A percentile compares a stretch with the other conserved stretches of the same genome.
phyloP scores from a whole-genome alignment of 2,113 vertebrate species.

The Enhydra lutris region DNA sequence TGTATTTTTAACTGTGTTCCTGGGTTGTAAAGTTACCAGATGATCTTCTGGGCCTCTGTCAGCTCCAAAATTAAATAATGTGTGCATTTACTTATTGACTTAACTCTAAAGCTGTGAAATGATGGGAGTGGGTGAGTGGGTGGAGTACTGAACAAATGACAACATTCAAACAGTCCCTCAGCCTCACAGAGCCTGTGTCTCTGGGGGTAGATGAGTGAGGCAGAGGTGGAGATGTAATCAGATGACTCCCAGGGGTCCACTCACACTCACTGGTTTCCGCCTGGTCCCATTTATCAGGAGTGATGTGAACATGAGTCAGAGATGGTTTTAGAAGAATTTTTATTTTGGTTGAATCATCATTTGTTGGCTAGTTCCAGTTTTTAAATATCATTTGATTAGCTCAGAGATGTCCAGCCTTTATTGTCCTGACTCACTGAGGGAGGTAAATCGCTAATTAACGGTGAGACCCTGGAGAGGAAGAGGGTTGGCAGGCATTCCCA shows the following conservation, averaged over 20 bases:
- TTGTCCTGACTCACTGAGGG: neutral
- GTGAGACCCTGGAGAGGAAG: neutral
- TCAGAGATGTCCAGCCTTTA: neutral
- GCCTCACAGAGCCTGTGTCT: neutral
- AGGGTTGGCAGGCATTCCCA: neutral
- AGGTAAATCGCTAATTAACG: neutral
- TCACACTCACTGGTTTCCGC: neutral
- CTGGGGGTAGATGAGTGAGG: neutral
- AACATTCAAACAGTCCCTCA: neutral
- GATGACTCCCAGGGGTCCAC: neutral
- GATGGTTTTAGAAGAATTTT: neutral
- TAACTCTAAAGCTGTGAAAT: neutral
- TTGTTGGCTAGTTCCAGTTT: neutral
- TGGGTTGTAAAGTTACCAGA: neutral
- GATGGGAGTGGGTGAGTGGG: neutral
- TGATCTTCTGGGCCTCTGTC: neutral
- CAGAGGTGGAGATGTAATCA: neutral
- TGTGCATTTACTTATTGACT: neutral
- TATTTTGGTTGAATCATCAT: neutral
- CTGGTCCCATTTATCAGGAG: neutral
- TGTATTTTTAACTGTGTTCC: neutral
- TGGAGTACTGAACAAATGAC: neutral
- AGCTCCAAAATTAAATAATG: neutral
- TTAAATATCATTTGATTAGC: slow-evolving; percentile 7
- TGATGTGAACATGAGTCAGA: neutral